These are phyloP conservation scores for Camelus bactrianus DNA, from an alignment of 2,113 vertebrate species.

Conservation along the genomic window DNA sequence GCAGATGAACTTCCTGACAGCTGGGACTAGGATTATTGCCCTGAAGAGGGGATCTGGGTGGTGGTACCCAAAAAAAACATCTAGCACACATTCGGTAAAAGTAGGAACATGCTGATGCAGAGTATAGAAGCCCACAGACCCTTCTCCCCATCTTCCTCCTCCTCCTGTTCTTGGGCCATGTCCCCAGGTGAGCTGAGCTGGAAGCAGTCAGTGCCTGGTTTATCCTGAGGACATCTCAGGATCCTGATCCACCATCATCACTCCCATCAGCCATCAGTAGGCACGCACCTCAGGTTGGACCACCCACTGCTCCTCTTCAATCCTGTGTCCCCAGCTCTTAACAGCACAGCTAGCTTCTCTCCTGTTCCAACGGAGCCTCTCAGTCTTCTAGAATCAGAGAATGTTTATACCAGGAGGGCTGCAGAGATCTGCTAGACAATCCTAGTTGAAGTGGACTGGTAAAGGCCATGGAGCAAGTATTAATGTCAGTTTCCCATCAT, in stretches of 20 bases:
- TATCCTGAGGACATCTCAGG: neutral
- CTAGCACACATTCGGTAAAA: neutral
- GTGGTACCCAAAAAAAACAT: neutral
- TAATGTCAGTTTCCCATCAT: neutral
- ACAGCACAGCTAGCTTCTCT: neutral
- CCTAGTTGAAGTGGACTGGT: neutral
- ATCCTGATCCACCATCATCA: neutral
- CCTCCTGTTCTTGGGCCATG: neutral
- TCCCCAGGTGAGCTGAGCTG: neutral
- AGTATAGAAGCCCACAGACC: neutral
- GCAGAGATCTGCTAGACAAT: neutral
- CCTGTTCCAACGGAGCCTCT: neutral
- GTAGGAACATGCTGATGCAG: neutral
- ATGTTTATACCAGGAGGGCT: neutral
- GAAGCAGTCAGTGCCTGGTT: neutral
- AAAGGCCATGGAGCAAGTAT: neutral
- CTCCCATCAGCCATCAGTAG: fast-evolving
- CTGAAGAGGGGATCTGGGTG: neutral
- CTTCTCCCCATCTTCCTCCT: neutral
- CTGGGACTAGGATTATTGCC: neutral
- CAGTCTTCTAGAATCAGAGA: neutral
- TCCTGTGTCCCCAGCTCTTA: neutral
- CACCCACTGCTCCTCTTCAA: neutral
- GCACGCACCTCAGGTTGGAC: neutral
- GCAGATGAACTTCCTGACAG: neutral